Percentiles rank a stretch among this genome's conserved stretches.
These are phyloP conservation scores for Drosophila austrosaltans DNA, from an alignment of 2,888 invertebrate species.

Conservation along the genomic window DNA sequence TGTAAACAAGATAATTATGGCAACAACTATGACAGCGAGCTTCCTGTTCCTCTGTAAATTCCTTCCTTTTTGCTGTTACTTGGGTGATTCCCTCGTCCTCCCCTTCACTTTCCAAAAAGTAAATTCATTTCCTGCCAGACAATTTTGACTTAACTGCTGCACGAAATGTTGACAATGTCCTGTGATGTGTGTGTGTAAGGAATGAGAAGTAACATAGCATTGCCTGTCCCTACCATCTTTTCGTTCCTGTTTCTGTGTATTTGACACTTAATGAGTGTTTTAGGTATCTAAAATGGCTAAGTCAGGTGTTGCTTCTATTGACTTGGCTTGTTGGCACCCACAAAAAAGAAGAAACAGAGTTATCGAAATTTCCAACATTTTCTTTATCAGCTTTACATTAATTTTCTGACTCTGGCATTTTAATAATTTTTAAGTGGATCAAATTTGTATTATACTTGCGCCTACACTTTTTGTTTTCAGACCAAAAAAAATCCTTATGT, in stretches of 20 bases:
- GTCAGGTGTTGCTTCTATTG: constrained; percentile 55
- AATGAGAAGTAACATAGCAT: constrained; percentile 33
- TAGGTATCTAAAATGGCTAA: constrained; percentile 27
- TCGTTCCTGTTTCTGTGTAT: not conserved
- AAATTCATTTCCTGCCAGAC: constrained; percentile 78
- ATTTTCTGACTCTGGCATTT: not conserved
- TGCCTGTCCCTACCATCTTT: constrained; percentile 19
- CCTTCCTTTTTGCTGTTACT: constrained; percentile 12
- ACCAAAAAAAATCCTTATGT: not conserved
- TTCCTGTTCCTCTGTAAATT: constrained; percentile 63
- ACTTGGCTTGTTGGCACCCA: constrained; percentile 65
- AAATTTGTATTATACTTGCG: not conserved
- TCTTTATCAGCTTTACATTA: not conserved
- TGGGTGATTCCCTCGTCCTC: constrained; percentile 2
- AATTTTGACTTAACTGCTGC: constrained; percentile 68
- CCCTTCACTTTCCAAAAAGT: constrained; percentile 38
- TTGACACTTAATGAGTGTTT: constrained; percentile 61
- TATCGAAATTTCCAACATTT: not conserved
- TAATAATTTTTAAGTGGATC: not conserved
- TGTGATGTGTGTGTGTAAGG: constrained; percentile 4
- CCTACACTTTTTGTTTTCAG: not conserved
- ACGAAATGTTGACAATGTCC: constrained; percentile 74
- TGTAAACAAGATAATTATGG: constrained; percentile 80
- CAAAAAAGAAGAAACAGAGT: not conserved
- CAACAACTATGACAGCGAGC: constrained; percentile 78